These are phyloP conservation scores for Armadillidium nasatum DNA, from an alignment of 1,140 invertebrate genomes.

Conservation along the genomic window DNA sequence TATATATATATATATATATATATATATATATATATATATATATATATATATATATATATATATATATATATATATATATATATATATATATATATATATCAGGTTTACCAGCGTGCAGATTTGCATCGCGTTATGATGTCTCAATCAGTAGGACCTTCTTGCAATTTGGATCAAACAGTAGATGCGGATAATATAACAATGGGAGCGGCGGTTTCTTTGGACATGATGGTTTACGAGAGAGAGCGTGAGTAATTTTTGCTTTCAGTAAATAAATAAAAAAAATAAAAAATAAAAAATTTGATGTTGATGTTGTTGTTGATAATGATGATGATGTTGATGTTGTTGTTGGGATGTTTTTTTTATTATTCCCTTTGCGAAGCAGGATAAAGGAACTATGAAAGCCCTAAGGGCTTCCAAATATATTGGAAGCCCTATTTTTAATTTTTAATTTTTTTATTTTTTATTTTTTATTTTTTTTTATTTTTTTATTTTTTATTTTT, in stretches of 20 bases:
- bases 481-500: no score
- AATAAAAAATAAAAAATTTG: no score
- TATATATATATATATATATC: conserved; percentile 16
- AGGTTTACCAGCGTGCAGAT: conserved; percentile 88
- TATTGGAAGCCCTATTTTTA: no score
- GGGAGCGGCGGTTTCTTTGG: conserved; percentile 82
- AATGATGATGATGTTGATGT: no score
- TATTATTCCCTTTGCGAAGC: neutral
- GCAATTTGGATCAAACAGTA: conserved; percentile 84
- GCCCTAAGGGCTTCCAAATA: no score
- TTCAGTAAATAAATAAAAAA: no score
- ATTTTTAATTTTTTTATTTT: no score
- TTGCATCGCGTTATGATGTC: conserved; percentile 85
- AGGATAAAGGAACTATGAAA: neutral
- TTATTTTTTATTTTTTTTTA: no score
- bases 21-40: neutral
- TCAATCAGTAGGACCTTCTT: conserved; percentile 83
- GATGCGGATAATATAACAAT: conserved; percentile 78
- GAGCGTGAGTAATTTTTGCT: conserved; percentile 60
- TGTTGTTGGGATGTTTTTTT: no score
- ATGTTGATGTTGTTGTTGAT: no score
- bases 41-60: neutral
- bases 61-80: conserved; percentile 30
- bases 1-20: conserved; percentile 1
- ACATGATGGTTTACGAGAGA: conserved; percentile 87